phyloP scores from a whole-genome alignment of 2,113 vertebrate genomes.

The Galeopterus variegatus region DNA sequence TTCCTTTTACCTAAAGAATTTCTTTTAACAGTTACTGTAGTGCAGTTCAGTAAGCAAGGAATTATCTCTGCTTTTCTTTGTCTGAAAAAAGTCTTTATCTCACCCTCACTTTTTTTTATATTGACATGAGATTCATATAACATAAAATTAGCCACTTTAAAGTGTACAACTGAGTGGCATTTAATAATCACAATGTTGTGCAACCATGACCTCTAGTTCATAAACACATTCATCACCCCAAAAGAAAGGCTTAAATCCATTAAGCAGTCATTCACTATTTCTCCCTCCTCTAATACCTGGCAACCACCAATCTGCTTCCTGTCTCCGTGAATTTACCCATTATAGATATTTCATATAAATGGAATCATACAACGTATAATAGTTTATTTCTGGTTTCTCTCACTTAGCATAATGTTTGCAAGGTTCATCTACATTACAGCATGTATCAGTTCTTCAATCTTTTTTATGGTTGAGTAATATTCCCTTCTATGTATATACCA shows the following conservation, averaged over 20 bases:
- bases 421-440: not conserved
- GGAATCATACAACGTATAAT: not conserved
- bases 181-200: not conserved
- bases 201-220: not conserved
- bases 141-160: not conserved
- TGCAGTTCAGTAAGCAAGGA: not conserved
- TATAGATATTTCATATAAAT: not conserved
- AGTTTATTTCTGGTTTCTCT: not conserved
- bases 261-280: not conserved
- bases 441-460: not conserved
- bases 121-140: not conserved
- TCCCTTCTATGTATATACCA: not conserved
- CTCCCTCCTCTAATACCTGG: not conserved
- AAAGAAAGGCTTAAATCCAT: not conserved
- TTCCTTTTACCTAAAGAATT: not conserved
- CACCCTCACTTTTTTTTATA: not conserved
- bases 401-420: not conserved
- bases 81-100: not conserved
- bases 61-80: not conserved
- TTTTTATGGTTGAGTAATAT: not conserved
- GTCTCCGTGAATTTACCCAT: not conserved
- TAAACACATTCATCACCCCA: not conserved
- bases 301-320: not conserved
- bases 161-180: not conserved
- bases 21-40: slow-evolving; percentile 1